A percentile compares a stretch with the other conserved stretches of the same genome.
Conservation (phyloP, 2,888 invertebrate genomes). For the Gymnocheta viridis region DNA sequence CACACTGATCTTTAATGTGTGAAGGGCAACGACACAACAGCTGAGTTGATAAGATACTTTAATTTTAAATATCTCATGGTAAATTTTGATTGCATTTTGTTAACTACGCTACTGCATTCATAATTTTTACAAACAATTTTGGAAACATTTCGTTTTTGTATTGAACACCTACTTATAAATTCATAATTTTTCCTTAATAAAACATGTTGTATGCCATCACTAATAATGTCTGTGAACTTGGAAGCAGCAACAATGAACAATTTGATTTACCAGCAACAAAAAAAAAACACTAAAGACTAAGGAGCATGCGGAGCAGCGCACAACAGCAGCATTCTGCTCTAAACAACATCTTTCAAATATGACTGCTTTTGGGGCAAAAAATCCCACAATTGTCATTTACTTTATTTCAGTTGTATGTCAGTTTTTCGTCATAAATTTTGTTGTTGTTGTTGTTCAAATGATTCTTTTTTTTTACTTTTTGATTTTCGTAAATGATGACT, state of each 20-base stretch:
- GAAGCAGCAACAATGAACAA: constrained; percentile 1
- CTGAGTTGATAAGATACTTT: too few relatives aligned
- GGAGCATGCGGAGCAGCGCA: constrained; percentile 5
- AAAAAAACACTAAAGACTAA: constrained; percentile 5
- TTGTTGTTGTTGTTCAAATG: constrained; percentile 3
- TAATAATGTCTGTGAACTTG: constrained; percentile 62
- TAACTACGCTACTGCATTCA: constrained; percentile 13
- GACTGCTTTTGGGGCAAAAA: constrained; percentile 41
- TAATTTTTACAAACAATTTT: constrained; percentile 42
- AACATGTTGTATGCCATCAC: constrained; percentile 69
- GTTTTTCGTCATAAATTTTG: constrained; percentile 29
- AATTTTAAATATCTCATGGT: too few relatives aligned
- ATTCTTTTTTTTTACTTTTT: constrained; percentile 30
- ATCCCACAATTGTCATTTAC: constrained; percentile 66
- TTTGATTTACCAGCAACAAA: constrained; percentile 23
- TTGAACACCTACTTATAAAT: constrained; percentile 66
- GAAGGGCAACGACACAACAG: too few relatives aligned
- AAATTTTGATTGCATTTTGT: background rate
- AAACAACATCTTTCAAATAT: constrained; percentile 17
- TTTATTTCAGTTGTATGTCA: constrained; percentile 53
- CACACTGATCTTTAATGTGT: too few relatives aligned
- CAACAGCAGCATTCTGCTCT: background rate
- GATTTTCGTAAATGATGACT: constrained; percentile 69
- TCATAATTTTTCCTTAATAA: constrained; percentile 70
- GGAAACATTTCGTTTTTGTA: constrained; percentile 28